These are phyloP conservation scores for Paracentrotus lividus DNA, from an alignment of 53 echinoderm and acorn worm genomes.

Conservation along the genomic window DNA sequence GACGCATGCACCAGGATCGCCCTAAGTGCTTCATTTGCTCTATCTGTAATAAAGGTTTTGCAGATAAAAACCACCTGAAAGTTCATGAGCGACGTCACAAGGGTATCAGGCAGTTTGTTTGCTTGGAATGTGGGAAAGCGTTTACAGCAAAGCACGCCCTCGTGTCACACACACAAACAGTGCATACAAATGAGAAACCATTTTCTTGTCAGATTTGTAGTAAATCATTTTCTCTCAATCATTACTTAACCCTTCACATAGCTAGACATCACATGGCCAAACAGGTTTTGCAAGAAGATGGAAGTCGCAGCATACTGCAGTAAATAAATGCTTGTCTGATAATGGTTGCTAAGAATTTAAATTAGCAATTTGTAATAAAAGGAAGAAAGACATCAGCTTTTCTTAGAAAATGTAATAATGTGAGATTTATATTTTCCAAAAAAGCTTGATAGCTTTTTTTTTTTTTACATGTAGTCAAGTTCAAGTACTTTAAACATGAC, in stretches of 20 bases:
- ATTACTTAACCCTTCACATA: too few relatives aligned
- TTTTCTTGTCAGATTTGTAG: slow-evolving; percentile 46
- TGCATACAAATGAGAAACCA: slow-evolving; percentile 22
- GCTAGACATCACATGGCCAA: slow-evolving; percentile 53
- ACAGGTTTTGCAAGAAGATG: slow-evolving; percentile 29
- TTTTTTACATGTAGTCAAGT: too few relatives aligned
- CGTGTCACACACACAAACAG: neutral
- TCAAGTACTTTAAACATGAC: too few relatives aligned
- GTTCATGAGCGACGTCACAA: slow-evolving; percentile 60
- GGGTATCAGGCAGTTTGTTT: slow-evolving; percentile 61
- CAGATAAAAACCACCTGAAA: slow-evolving; percentile 15
- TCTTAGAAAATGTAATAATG: too few relatives aligned
- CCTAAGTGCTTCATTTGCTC: slow-evolving; percentile 42
- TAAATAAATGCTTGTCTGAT: too few relatives aligned
- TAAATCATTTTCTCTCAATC: slow-evolving; percentile 33
- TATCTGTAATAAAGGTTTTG: slow-evolving; percentile 48
- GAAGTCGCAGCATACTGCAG: too few relatives aligned
- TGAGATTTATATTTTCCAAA: too few relatives aligned
- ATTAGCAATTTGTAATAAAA: too few relatives aligned
- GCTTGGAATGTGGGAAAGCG: slow-evolving; percentile 55
- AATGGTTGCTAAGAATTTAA: too few relatives aligned
- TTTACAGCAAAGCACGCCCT: slow-evolving; percentile 30
- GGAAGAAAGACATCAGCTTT: too few relatives aligned
- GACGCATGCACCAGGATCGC: slow-evolving; percentile 41
- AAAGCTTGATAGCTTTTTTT: too few relatives aligned